Evolutionary conservation across 2,113 vertebrate species (phyloP), one percentile per base, ranked within the genome.

Genomic region (Gadus chalcogrammus): DNA sequence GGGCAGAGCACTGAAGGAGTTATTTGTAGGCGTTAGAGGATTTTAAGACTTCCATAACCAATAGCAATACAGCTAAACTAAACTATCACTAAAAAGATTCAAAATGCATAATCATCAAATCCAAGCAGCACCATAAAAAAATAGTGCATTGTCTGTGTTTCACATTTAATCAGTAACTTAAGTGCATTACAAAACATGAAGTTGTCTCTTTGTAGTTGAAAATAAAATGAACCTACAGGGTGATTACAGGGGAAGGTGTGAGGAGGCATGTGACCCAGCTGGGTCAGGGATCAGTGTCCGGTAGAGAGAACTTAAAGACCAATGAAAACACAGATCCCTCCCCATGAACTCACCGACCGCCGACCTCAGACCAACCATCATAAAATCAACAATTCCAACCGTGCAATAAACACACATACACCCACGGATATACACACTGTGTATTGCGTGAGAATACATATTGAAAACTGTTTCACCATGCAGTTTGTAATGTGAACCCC

Each of bases 151-250:
- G 15, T 17, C 31, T 64, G 56, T 58, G 58, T 69, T 61, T 58
- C 1, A 28, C 64, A 42, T 67, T 73, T 74, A 22, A 87, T 87
- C 68, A 79, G 80, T 88, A 74, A 85, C 83, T 60, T 67, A 58
- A 71, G 65, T 31, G 64, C 81, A 80, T 82, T 70, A 79, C 61
- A 69, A 82, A 82, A 70, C 59, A 59, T 55, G 15, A 80, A 77
- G 76, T 68, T 81, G 78, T 70, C 55, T 67, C 67, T 69, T 63
- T 42, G 52, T 48, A 27, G 68, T 71, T 70, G 76, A 31, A 0
- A 13, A 17, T 17, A 31, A 0, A 6, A 17, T 17, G 0, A 15
- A 31, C 68, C 58, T 68, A 64, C 73, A n/a, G 17, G 17, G 17
- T n/a, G 58, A 7, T 16, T n/a, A 15, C 3, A 15, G 24, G 56